Evolutionary conservation across 2,797 vertebrate genomes (phyloP).

Genomic region (Phrynocephalus guinanensis): DNA sequence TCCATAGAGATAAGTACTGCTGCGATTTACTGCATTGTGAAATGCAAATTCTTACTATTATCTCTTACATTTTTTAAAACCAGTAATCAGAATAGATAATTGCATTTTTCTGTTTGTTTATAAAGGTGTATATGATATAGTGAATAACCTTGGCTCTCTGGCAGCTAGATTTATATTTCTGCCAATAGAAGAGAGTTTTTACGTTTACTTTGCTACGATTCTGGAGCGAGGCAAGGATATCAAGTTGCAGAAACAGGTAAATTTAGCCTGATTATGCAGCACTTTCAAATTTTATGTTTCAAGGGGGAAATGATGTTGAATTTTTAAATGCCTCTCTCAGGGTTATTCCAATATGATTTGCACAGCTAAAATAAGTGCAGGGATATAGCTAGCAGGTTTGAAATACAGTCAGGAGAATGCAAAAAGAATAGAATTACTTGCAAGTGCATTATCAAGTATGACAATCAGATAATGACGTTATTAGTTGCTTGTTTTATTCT

Average conservation of each 20-base stretch:
- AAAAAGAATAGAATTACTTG: not conserved
- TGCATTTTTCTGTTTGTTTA: conserved; percentile 42
- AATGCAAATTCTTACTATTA: too few relatives aligned
- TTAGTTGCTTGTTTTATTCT: too few relatives aligned
- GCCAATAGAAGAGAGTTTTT: conserved; percentile 98
- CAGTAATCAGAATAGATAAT: not conserved
- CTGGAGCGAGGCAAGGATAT: conserved; percentile 87
- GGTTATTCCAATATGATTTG: not conserved
- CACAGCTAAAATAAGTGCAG: not conserved
- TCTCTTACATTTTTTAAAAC: not conserved
- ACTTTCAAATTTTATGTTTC: not conserved
- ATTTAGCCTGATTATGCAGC: conserved; percentile 20
- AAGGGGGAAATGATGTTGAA: not conserved
- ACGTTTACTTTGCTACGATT: conserved; percentile 95
- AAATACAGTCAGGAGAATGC: not conserved
- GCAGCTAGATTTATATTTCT: conserved; percentile 95
- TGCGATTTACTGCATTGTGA: not conserved
- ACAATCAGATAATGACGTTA: not conserved
- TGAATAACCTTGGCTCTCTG: conserved; percentile 98
- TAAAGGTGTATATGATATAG: conserved; percentile 90
- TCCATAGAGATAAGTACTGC: not conserved
- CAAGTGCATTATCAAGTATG: not conserved
- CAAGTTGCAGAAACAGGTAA: conserved; percentile 88
- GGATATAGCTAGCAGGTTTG: not conserved
- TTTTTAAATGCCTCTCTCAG: not conserved